Evolutionary conservation across 2,888 invertebrate species (phyloP), one percentile per base, ranked within the genome.

Genomic region (Plutella xylostella): DNA sequence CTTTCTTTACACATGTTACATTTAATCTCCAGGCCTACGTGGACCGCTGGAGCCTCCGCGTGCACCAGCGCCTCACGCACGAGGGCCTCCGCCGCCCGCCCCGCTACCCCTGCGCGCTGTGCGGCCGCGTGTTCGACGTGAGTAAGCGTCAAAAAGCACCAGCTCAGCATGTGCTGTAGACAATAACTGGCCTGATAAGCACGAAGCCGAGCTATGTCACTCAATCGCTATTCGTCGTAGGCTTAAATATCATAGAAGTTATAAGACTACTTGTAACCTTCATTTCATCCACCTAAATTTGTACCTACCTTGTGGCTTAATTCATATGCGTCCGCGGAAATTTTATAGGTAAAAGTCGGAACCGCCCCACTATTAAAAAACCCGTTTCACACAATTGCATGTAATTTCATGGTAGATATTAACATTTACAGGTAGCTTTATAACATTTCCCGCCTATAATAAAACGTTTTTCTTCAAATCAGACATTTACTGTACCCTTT

Each of bases 1-100:
- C n/a, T n/a, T n/a, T 17, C 12, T 6, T n/a, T 5, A 35, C 19
- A 12, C 15, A 35, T 14, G 9, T 18, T 35, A 35, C 17, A 17
- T 35, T 19, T 17, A 17, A 17, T 4, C 17, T 17, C 5, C 60
- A 80, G 80, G 69, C 72, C 0, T 82, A 80, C 47, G 61, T 71
- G 11, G 69, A 61, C 51, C 52, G 48, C 0, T 79, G 75, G 75
- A 63, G 68, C 0, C 48, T 82, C n/a, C 66, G 54, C 0, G 64
- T 74, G 3, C 80, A 82, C 55, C 58, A 62, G 46, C 55, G 63
- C 0, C 49, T 64, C 11, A 50, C 55, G 0, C 80, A 82, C 55
- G 82, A 80, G 11, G 80, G 80, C 0, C 65, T 62, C 46, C 75
- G 72, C 43, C 52, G 75, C 2, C 76, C 79, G 0, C 48, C 72